Conservation (phyloP, 2,888 invertebrate genomes). For the Eupithecia insigniata region DNA sequence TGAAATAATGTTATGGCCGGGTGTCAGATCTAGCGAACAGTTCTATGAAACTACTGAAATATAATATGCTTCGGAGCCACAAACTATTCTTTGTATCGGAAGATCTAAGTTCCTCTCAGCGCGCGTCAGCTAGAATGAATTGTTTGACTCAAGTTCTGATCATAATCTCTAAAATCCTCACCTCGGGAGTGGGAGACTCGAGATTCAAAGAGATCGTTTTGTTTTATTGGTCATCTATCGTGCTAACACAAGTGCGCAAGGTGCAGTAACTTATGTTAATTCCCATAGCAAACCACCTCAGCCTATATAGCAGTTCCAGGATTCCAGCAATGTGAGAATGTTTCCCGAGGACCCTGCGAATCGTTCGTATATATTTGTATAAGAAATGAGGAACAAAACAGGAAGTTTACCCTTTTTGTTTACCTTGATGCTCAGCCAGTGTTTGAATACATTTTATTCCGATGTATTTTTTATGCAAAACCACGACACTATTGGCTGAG, state of each 20-base stretch:
- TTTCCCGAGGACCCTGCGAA: conserved; percentile 66
- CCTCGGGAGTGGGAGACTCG: conserved; percentile 19
- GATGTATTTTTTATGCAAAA: conserved; percentile 23
- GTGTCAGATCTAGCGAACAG: conserved; percentile 57
- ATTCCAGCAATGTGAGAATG: conserved; percentile 75
- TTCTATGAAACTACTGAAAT: conserved; percentile 68
- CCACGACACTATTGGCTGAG: conserved; percentile 21
- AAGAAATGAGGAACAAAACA: conserved; percentile 72
- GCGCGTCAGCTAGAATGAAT: conserved; percentile 42
- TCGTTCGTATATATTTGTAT: conserved; percentile 78
- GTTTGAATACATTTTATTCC: conserved; percentile 43
- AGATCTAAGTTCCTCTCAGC: conserved; percentile 42
- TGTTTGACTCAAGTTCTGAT: conserved; percentile 40
- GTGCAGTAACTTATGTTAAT: conserved; percentile 75
- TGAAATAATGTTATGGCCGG: conserved; percentile 77
- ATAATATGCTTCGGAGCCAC: conserved; percentile 59
- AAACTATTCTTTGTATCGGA: conserved; percentile 43
- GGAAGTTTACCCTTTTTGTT: conserved; percentile 65
- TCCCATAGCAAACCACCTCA: conserved; percentile 65
- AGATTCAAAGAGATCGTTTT: conserved; percentile 27
- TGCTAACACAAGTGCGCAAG: conserved; percentile 41
- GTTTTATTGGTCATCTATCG: conserved; percentile 32
- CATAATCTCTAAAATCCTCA: conserved; percentile 41
- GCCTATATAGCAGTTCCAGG: conserved; percentile 69
- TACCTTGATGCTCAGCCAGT: conserved; percentile 47